phyloP scores from a whole-genome alignment of 2,113 vertebrate species.

The Mixornis gularis region DNA sequence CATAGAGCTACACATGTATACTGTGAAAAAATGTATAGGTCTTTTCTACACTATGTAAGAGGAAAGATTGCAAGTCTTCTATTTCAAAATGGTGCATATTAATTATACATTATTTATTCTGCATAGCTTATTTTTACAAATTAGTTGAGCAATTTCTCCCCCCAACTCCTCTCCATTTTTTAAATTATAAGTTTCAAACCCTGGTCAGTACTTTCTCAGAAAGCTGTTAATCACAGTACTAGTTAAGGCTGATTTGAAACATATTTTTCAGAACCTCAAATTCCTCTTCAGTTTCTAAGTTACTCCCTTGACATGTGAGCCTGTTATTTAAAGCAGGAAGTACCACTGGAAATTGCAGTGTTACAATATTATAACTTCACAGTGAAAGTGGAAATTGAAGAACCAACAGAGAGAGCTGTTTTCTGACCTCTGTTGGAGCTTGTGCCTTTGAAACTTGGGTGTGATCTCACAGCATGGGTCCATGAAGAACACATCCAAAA shows the following conservation, averaged over 20 bases:
- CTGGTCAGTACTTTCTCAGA: not conserved
- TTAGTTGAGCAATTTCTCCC: not conserved
- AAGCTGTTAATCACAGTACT: not conserved
- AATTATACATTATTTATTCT: not conserved
- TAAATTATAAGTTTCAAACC: not conserved
- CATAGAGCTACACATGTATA: not conserved
- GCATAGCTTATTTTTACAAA: not conserved
- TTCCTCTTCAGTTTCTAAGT: not conserved
- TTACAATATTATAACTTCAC: not conserved
- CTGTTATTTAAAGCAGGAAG: not conserved
- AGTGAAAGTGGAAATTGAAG: not conserved
- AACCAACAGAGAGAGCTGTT: not conserved
- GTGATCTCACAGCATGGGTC: not conserved
- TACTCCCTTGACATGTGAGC: not conserved
- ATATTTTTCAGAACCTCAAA: not conserved
- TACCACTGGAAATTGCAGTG: not conserved
- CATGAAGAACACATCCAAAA: not conserved
- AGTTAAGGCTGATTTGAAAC: not conserved
- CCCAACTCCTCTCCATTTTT: not conserved
- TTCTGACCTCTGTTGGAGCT: not conserved
- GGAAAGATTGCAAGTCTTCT: not conserved
- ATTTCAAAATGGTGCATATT: not conserved
- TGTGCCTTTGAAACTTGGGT: rapidly evolving
- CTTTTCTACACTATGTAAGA: not conserved
- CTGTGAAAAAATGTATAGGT: not conserved